Evolutionary conservation across 2,797 vertebrate genomes (phyloP), one percentile per base, ranked within the genome.

Genomic region (Acanthornis magna): DNA sequence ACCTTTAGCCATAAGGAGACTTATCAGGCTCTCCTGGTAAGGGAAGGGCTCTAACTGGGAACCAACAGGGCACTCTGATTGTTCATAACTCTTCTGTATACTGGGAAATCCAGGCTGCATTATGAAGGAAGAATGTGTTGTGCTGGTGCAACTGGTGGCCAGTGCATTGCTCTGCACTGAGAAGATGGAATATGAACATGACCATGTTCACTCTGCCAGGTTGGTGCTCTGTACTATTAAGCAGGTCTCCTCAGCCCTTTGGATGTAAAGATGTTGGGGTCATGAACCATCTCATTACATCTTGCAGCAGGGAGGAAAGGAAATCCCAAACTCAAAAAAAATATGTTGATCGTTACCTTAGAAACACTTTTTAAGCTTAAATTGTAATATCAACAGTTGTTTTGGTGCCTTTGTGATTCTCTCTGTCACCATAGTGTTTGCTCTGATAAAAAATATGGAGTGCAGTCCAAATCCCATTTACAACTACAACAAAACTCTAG

Each of bases 81-180:
- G 38, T 57, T 54, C 14, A 1, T 20, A 85, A 40, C 38, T 68
- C 26, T 18, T 34, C 10, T 0, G 0, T 15, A 19, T 8, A 21
- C 29, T 13, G 26, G 40, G 51, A 84, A 92, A 75, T 13, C 36
- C 27, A 57, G 34, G 45, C 1, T 29, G 22, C 26, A 50, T 48
- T 27, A 23, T 16, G 68, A 65, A 91, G 62, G 47, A 70, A 53
- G 53, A 67, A 38, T 1, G 12, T 23, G 40, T 34, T 73, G 53
- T 48, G 17, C 22, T n/a, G 53, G 65, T 5, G 3, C 36, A 51
- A 11, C n/a, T 8, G 40, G n/a, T 48, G 65, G 47, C 22, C 51
- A 30, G 17, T 6, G 30, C 12, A 7, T 8, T 79, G 74, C 38
- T 45, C 19, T 42, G 26, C 0, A 1, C 19, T 23, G 23, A 55